Conservation (phyloP, 2,888 invertebrate species). For the Idaea dimidiata region DNA sequence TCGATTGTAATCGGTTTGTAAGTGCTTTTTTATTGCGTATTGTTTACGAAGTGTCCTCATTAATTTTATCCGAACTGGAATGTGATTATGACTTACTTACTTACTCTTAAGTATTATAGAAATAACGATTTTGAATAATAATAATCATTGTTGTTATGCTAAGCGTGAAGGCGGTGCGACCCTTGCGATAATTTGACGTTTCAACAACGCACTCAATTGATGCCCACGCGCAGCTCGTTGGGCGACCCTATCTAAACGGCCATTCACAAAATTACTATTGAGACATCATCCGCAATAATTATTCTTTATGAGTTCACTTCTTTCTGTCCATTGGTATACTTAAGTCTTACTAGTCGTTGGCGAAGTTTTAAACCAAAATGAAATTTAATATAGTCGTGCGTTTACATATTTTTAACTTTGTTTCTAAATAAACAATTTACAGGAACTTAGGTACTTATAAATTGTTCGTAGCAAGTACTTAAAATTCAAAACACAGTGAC, state of each 20-base stretch:
- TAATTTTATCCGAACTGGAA: background rate
- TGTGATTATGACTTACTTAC: background rate
- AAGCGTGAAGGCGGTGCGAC: conserved; percentile 44
- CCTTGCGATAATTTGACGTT: conserved; percentile 61
- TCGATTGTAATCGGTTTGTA: background rate
- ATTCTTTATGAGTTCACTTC: conserved; percentile 40
- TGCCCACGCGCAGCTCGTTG: conserved; percentile 62
- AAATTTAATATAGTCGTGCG: too few relatives aligned
- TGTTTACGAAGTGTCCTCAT: background rate
- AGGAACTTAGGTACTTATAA: background rate
- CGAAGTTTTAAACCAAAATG: background rate
- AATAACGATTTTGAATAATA: background rate
- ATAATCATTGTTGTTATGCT: background rate
- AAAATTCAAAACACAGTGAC: background rate
- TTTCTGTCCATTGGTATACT: conserved; percentile 7
- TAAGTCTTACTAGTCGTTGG: background rate
- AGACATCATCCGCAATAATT: conserved; percentile 67
- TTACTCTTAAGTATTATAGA: background rate
- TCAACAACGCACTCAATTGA: conserved; percentile 69
- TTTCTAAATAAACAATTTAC: background rate
- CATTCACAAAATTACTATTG: conserved; percentile 68
- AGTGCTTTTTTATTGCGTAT: background rate
- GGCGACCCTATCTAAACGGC: conserved; percentile 57
- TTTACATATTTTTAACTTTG: too few relatives aligned
- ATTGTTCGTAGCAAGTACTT: background rate